These are phyloP conservation scores for Xanthia icteritia DNA, from an alignment of 2,888 invertebrate genomes.

Conservation along the genomic window DNA sequence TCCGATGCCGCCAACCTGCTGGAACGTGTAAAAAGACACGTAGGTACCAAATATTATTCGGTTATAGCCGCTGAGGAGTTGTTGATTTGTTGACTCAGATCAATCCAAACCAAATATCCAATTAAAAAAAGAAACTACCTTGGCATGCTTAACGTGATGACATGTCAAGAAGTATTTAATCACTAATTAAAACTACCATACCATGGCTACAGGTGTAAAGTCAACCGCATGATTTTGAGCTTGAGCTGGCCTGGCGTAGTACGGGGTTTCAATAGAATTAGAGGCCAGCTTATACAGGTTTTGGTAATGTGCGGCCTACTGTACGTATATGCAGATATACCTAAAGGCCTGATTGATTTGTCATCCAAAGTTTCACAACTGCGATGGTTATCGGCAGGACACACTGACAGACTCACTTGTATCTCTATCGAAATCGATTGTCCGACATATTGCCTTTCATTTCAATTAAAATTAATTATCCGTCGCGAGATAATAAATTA, in stretches of 20 bases:
- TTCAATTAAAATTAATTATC: slow-evolving; percentile 60
- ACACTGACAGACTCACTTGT: slow-evolving; percentile 39
- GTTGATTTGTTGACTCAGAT: neutral
- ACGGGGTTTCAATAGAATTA: no score
- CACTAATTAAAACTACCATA: neutral
- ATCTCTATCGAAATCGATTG: slow-evolving; percentile 45
- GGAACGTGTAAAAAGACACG: neutral
- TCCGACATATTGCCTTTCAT: slow-evolving; percentile 60
- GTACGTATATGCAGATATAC: neutral
- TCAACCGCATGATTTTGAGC: no score
- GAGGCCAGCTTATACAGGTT: no score
- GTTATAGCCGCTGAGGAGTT: neutral
- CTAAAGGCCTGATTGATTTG: slow-evolving; percentile 43
- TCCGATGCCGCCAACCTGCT: neutral
- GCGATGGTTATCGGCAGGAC: slow-evolving; percentile 53
- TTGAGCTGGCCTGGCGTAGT: no score
- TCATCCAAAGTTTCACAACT: slow-evolving; percentile 63
- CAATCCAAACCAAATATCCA: neutral
- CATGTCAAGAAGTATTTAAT: neutral
- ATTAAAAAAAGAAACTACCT: neutral
- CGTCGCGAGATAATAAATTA: slow-evolving; percentile 50
- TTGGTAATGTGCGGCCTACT: no score
- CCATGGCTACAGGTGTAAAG: no score
- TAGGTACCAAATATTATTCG: neutral
- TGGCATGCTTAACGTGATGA: no score